These are phyloP conservation scores for Tetrapedia diversipes DNA, from an alignment of 2,888 invertebrate species.

Conservation along the genomic window DNA sequence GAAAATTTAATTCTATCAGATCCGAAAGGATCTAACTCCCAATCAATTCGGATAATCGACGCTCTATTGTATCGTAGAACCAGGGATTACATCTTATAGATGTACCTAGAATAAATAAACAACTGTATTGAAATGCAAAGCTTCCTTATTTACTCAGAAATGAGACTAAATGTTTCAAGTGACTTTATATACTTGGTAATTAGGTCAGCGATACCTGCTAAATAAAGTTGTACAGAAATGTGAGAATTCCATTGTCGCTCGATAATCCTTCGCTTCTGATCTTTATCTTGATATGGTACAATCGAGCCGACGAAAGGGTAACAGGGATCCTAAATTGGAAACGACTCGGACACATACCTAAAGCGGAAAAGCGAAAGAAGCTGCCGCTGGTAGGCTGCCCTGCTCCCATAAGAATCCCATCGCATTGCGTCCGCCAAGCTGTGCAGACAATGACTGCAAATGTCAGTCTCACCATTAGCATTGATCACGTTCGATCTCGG, in stretches of 20 bases:
- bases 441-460: conserved; percentile 80
- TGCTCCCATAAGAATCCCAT: conserved; percentile 73
- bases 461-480: conserved; percentile 82
- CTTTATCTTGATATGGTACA: background rate
- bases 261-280: background rate
- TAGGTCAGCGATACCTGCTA: too few relatives aligned
- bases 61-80: too few relatives aligned
- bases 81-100: too few relatives aligned
- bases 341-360: conserved; percentile 34
- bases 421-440: conserved; percentile 69
- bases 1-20: too few relatives aligned
- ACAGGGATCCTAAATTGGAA: conserved; percentile 35
- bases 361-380: conserved; percentile 1
- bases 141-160: too few relatives aligned
- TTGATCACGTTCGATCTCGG: conserved; percentile 78
- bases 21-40: too few relatives aligned
- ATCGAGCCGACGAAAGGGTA: background rate
- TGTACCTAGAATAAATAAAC: too few relatives aligned
- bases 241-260: background rate
- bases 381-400: conserved; percentile 39
- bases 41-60: too few relatives aligned
- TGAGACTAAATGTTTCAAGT: too few relatives aligned
- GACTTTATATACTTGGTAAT: too few relatives aligned
- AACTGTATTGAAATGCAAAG: too few relatives aligned
- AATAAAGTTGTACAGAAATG: too few relatives aligned